Base-by-base conservation (phyloP, 2,797 vertebrate species). In the Geotrypetes seraphini region DNA sequence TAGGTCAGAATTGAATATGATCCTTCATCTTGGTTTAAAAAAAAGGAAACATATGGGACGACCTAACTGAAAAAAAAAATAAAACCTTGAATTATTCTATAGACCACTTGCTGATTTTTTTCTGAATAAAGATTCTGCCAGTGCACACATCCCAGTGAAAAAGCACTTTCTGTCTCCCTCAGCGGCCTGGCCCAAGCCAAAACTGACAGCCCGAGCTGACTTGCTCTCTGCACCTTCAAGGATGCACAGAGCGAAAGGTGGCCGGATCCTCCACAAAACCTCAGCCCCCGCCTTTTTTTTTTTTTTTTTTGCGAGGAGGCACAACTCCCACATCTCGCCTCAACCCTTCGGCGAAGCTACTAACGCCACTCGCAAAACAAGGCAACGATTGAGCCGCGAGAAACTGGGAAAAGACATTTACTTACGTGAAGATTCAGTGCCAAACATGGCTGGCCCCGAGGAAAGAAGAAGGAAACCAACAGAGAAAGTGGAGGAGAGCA, bases 341-440 rank as follows among this genome's bases (percentile, higher is more conserved):
- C 25, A 12, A 6, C 58, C 53, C 65, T 63, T 35, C 21, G 22
- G 50, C 58, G n/a, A n/a, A n/a, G n/a, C n/a, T 31, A 27, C n/a
- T 31, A 27, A 38, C 22, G 36, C 49, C n/a, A n/a, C n/a, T n/a
- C n/a, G n/a, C n/a, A 36, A 59, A 4, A 37, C 25, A 21, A 57
- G 47, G n/a, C n/a, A n/a, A n/a, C n/a, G n/a, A n/a, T n/a, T n/a
- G n/a, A n/a, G n/a, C n/a, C n/a, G n/a, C n/a, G n/a, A n/a, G n/a
- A n/a, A n/a, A n/a, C n/a, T n/a, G n/a, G n/a, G n/a, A n/a, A n/a
- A n/a, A n/a, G n/a, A n/a, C n/a, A 55, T 81, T 69, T 95, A 97
- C 94, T 97, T 91, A 97, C 94, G 86, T 86, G 94, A 97, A 53
- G 94, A 97, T 74, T 97, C 94, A 51, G 91, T 92, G 84, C 94